phyloP scores from a whole-genome alignment of 2,888 invertebrate species.

The Tipula unca region DNA sequence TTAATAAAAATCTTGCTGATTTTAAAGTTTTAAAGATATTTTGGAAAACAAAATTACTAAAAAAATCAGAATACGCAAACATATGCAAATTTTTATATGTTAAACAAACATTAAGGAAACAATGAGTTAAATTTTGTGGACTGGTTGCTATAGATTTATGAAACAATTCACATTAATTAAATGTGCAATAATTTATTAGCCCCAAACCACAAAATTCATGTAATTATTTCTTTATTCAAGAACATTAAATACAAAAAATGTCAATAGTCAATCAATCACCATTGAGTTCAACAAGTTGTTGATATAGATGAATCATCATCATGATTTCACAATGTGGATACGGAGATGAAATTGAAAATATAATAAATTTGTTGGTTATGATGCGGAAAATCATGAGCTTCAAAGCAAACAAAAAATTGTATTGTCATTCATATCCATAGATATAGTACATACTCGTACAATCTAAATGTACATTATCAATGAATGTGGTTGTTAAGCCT shows the following conservation, averaged over 20 bases:
- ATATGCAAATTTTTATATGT: too few relatives aligned
- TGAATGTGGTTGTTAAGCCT: too few relatives aligned
- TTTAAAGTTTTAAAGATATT: too few relatives aligned
- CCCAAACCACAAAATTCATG: not conserved
- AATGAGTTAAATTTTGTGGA: too few relatives aligned
- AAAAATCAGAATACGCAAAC: too few relatives aligned
- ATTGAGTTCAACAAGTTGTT: not conserved
- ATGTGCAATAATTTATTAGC: not conserved
- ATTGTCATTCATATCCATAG: not conserved
- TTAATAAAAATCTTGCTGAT: too few relatives aligned
- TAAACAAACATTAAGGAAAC: too few relatives aligned
- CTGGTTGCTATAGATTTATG: too few relatives aligned
- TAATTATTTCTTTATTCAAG: not conserved
- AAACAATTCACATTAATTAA: not conserved
- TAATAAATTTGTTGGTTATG: not conserved
- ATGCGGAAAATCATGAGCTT: not conserved
- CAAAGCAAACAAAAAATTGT: not conserved
- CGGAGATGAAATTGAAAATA: not conserved
- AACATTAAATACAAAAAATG: not conserved
- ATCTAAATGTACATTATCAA: too few relatives aligned
- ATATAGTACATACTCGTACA: too few relatives aligned
- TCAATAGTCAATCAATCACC: not conserved
- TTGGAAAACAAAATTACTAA: too few relatives aligned
- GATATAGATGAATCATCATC: not conserved
- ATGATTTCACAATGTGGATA: not conserved